phyloP scores from a whole-genome alignment of 2,797 vertebrate species.

The Hippopotamyrus pictus region DNA sequence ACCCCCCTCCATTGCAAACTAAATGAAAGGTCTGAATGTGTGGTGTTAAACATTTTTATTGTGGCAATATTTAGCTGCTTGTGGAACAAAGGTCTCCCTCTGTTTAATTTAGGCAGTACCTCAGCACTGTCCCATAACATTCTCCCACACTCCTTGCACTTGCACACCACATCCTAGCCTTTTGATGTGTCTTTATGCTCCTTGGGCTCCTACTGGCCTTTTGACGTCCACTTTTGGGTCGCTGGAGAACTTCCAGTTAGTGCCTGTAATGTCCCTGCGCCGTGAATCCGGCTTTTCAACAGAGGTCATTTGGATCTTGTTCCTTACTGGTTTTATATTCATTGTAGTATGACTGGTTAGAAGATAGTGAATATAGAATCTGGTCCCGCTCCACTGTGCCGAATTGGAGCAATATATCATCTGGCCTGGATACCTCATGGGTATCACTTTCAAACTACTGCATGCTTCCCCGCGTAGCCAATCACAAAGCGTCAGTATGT shows the following conservation, averaged over 20 bases:
- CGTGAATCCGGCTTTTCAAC: neutral
- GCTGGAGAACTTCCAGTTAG: neutral
- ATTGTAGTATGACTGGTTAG: neutral
- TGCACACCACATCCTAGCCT: neutral
- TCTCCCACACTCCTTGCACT: constrained; percentile 9
- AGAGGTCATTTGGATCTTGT: constrained; percentile 4
- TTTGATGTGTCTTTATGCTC: neutral
- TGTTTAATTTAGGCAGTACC: constrained; percentile 1
- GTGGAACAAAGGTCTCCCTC: constrained; percentile 2
- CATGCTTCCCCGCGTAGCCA: neutral
- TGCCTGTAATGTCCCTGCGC: neutral
- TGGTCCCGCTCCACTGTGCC: neutral
- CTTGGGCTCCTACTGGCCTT: neutral
- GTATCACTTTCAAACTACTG: neutral
- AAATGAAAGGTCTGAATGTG: constrained; percentile 15
- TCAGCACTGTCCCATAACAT: neutral
- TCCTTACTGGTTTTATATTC: neutral
- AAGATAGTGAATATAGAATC: neutral
- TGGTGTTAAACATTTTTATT: constrained; percentile 19
- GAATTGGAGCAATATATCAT: neutral
- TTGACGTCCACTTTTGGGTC: neutral
- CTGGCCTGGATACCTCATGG: neutral
- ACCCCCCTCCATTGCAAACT: neutral
- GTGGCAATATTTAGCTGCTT: constrained; percentile 13
- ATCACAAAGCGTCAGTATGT: neutral